phyloP scores from a whole-genome alignment of 2,888 invertebrate species.

The Glaucopsyche alexis region DNA sequence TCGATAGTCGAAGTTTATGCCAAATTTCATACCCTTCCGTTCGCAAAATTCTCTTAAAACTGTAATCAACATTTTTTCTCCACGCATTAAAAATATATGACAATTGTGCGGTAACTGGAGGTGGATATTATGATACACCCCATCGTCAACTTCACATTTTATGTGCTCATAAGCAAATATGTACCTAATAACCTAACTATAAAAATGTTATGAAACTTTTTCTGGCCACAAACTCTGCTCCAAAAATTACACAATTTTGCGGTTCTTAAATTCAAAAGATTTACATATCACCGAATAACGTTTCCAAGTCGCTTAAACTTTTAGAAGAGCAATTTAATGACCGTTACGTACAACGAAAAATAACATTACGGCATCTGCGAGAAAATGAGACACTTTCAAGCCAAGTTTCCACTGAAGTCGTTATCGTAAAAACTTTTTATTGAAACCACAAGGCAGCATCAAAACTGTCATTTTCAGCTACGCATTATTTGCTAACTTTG shows the following conservation, averaged over 20 bases:
- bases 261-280: conserved; percentile 6
- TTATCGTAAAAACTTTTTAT: conserved; percentile 44
- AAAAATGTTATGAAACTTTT: neutral
- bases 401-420: conserved; percentile 46
- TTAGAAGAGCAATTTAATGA: conserved; percentile 1
- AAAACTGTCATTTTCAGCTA: conserved; percentile 36
- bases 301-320: conserved; percentile 16
- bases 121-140: neutral
- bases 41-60: too few relatives aligned
- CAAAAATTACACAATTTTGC: neutral
- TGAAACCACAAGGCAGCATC: conserved; percentile 41
- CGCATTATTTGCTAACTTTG: conserved; percentile 33
- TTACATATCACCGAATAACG: conserved; percentile 8
- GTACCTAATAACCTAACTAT: too few relatives aligned
- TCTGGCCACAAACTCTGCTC: neutral
- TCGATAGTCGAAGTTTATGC: too few relatives aligned
- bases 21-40: too few relatives aligned
- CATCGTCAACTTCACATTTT: neutral
- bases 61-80: too few relatives aligned
- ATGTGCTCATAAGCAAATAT: neutral
- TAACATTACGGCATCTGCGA: conserved; percentile 10
- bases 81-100: too few relatives aligned
- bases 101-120: too few relatives aligned
- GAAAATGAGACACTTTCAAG: conserved; percentile 30
- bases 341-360: conserved; percentile 19